phyloP scores from a whole-genome alignment of 2,888 invertebrate genomes.

The Tetragnatha montana region DNA sequence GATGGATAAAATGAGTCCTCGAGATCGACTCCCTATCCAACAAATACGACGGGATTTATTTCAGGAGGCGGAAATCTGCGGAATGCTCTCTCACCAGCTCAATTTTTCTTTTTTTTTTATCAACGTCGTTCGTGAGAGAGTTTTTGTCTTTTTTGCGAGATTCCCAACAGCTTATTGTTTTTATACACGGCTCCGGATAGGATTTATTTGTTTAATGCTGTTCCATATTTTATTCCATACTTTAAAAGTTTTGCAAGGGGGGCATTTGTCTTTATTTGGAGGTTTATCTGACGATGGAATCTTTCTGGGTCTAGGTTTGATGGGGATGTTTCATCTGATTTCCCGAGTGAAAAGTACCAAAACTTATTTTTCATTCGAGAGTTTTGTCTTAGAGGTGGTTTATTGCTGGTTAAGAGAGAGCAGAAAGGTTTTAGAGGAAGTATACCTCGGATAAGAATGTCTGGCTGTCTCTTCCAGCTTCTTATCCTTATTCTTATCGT shows the following conservation, averaged over 20 bases:
- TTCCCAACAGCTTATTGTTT: background rate
- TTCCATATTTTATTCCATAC: background rate
- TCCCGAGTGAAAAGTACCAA: background rate
- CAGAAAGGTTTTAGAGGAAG: too few species aligned
- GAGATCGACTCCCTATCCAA: slow-evolving; percentile 13
- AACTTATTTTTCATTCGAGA: too few species aligned
- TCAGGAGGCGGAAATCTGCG: background rate
- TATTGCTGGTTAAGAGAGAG: too few species aligned
- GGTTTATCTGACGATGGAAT: background rate
- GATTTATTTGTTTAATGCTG: background rate
- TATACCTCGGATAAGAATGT: too few species aligned
- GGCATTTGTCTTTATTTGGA: background rate
- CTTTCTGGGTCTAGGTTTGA: background rate
- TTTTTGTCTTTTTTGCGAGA: background rate
- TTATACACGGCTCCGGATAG: background rate
- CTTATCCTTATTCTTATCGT: too few species aligned
- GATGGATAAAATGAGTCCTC: slow-evolving; percentile 25
- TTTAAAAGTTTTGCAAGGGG: background rate
- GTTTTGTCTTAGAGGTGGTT: too few species aligned
- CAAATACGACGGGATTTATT: background rate
- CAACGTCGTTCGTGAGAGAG: background rate
- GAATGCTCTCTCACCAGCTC: slow-evolving; percentile 11
- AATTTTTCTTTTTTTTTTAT: too few species aligned
- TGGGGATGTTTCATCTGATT: background rate
- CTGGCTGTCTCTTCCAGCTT: too few species aligned